These are phyloP conservation scores for Peromyscus nudipes DNA, from an alignment of 2,797 vertebrate species.

Conservation along the genomic window DNA sequence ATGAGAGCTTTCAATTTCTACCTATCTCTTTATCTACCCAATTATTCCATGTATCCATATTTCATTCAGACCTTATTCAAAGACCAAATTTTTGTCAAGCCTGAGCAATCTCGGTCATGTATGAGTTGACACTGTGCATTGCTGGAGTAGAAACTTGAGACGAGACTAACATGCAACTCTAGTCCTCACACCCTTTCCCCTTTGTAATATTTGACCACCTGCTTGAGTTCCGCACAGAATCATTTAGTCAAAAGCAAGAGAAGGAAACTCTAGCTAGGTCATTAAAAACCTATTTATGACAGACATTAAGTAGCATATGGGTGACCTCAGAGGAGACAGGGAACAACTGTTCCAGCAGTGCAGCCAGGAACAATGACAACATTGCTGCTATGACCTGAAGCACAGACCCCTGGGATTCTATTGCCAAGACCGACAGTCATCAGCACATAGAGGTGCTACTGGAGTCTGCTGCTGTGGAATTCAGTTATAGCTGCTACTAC, in stretches of 20 bases:
- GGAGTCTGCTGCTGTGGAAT: not conserved
- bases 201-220: not conserved
- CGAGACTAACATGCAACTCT: not conserved
- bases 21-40: not conserved
- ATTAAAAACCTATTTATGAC: not conserved
- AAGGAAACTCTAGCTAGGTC: not conserved
- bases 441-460: accelerated
- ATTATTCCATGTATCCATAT: not conserved
- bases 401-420: not conserved
- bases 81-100: not conserved
- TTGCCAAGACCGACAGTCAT: not conserved
- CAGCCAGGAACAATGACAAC: not conserved
- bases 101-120: not conserved
- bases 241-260: not conserved
- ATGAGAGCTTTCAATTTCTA: not conserved
- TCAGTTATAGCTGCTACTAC: not conserved
- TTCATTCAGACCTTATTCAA: not conserved
- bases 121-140: not conserved
- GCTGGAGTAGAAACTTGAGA: not conserved
- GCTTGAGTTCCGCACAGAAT: not conserved
- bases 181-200: not conserved
- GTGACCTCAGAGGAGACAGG: not conserved
- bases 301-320: not conserved
- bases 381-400: accelerated
- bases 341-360: not conserved